These are phyloP conservation scores for human (Homo sapiens) DNA, from an alignment of 2,113 vertebrate species.

Conservation along the genomic window DNA sequence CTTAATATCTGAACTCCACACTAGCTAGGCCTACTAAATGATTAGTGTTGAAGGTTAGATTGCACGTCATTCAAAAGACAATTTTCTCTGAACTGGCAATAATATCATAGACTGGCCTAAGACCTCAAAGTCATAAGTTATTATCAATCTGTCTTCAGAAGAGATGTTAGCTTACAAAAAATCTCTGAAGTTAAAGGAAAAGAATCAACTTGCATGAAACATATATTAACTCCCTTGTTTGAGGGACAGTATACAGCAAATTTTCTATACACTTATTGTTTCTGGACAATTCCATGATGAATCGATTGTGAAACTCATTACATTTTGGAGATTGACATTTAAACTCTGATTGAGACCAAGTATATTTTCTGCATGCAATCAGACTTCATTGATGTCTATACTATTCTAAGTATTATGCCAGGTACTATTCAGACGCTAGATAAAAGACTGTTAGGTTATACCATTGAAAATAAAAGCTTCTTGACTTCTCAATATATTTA, in stretches of 20 bases:
- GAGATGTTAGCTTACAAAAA: slow-evolving; percentile 43
- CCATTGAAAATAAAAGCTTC: neutral
- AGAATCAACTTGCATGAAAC: slow-evolving; percentile 39
- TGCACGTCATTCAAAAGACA: slow-evolving; percentile 62
- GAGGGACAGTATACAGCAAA: neutral
- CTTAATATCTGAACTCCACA: slow-evolving; percentile 53
- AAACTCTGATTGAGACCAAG: neutral
- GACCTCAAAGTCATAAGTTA: slow-evolving; percentile 59
- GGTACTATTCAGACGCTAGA: neutral
- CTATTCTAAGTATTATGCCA: neutral
- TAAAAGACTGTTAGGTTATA: neutral
- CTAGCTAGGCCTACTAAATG: slow-evolving; percentile 5
- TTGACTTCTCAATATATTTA: neutral
- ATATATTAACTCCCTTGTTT: neutral
- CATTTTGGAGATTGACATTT: neutral
- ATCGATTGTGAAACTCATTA: neutral
- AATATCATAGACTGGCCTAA: slow-evolving; percentile 64
- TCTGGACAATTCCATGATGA: slow-evolving; percentile 15
- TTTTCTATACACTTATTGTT: slow-evolving; percentile 4
- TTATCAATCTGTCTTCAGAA: slow-evolving; percentile 74
- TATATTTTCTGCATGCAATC: neutral
- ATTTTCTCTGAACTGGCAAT: slow-evolving; percentile 75
- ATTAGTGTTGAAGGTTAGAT: slow-evolving; percentile 68
- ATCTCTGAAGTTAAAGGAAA: slow-evolving; percentile 49
- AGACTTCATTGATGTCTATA: neutral